Base-by-base conservation (phyloP, 2,888 invertebrate genomes). In the Trissolcus japonicus region DNA sequence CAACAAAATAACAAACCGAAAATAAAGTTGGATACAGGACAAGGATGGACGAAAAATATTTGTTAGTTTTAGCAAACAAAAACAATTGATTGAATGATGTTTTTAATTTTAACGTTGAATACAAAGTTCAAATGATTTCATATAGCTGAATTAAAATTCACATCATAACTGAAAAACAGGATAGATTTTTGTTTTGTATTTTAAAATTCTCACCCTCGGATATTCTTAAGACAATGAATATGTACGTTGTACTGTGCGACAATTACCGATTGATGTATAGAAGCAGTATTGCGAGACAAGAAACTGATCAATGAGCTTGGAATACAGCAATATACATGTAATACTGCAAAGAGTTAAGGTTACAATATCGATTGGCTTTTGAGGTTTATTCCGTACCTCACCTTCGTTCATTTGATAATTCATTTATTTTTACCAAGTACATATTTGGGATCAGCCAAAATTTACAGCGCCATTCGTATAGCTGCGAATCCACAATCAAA, bases 321-420 rank as follows among this genome's bases (percentile, higher is more conserved):
- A 76, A 78, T 69, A 78, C 57, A 56, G 69, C 62, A 76, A 81
- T 81, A 76, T 81, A 79, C 72, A 71, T 62, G 78, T 57, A 79
- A 80, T 78, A 78, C 74, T 76, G 73, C 57, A 65, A 71, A 81
- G 69, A 84, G 82, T 81, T 84, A 84, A 84, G 83, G 84, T 84
- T 84, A 81, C 76, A 73, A 77, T 84, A 86, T 85, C 80, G 85
- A 85, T 86, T 85, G 78, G 66, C 76, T 61, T 81, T 82, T 74
- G 76, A 77, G 69, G 55, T 80, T 75, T 56, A 50, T 72, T 80
- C 74, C 56, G 75, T 63, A 78, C 69, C 55, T 76, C 61, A 60
- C 56, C 51, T 46, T 72, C 46, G 16, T 51, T 46, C 16, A 16
- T 46, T 16, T 16, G 16, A 46, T 14, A 46, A 46, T n/a, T 46